Evolutionary conservation across 2,888 invertebrate genomes (phyloP), one percentile per base, ranked within the genome.

Genomic region (Parascotia fuliginaria): DNA sequence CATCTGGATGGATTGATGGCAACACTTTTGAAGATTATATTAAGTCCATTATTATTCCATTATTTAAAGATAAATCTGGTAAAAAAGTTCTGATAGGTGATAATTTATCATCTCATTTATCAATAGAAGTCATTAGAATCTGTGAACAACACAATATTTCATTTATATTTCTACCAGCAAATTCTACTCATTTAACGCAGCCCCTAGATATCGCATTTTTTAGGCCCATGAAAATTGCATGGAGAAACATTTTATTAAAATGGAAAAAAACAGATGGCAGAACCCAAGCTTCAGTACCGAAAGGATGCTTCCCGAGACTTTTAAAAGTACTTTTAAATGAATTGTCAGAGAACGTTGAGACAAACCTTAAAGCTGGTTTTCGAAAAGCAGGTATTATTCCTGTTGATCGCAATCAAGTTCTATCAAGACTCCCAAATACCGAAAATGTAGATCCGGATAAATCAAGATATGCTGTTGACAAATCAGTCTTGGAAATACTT

Each of bases 1-100:
- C 65, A 48, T 73, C 67, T 37, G 87, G 80, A 9, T 81, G 79
- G 79, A 75, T 81, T 63, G 69, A 74, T 38, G 29, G 32, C 37
- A 29, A 13, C 19, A 42, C 24, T 14, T 54, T 54, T 49, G 34
- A 44, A 53, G 68, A 77, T 51, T 77, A 73, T 71, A 65, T 79
- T 37, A 40, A 29, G 11, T 33, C 51, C 9, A 52, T 57, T 27
- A 31, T 55, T 61, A 24, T 37, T 22, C 48, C 50, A 36, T 54
- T 34, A 37, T 43, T 67, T 15, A 58, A 65, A 49, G 51, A 61
- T 34, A 53, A 44, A 42, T 24, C 12, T 9, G 47, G 44, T 1
- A 31, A 43, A 16, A 55, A 55, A 41, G 11, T 43, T 27, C 33
- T 51, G 9, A 52, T 56, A 37, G 56, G 52, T 19, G 56, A 55